Evolutionary conservation across 2,797 vertebrate species (phyloP).

Genomic region (Sphaeramia orbicularis): DNA sequence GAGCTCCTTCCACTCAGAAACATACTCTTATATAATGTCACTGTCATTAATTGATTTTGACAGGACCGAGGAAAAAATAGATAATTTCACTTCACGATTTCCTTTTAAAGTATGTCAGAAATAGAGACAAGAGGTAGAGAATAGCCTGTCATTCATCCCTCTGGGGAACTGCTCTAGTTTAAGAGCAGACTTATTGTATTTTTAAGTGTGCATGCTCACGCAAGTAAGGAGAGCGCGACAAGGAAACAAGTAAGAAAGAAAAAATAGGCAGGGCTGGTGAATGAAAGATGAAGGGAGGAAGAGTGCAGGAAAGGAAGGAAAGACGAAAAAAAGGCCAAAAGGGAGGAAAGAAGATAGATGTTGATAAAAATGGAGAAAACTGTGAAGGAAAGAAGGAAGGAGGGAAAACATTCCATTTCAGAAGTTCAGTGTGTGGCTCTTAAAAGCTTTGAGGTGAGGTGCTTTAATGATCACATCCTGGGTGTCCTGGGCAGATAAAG

Average conservation of each 20-base stretch:
- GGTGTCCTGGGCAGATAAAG: slow-evolving; percentile 46
- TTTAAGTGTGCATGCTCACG: slow-evolving; percentile 51
- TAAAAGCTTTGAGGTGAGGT: slow-evolving; percentile 22
- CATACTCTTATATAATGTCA: slow-evolving; percentile 51
- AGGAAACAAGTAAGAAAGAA: slow-evolving; percentile 26
- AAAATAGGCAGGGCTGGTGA: too few relatives aligned
- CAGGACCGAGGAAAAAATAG: slow-evolving; percentile 59
- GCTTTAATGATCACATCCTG: slow-evolving; percentile 47
- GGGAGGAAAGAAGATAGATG: not conserved
- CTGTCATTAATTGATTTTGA: slow-evolving; percentile 73
- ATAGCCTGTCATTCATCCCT: slow-evolving; percentile 75
- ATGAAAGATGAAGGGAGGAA: not conserved
- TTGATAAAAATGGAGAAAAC: not conserved
- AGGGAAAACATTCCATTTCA: slow-evolving; percentile 10
- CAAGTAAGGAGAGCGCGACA: too few relatives aligned
- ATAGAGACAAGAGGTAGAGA: slow-evolving; percentile 75
- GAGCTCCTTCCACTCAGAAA: slow-evolving; percentile 37
- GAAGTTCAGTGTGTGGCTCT: not conserved
- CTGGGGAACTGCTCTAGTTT: slow-evolving; percentile 82
- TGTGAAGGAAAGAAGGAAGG: not conserved
- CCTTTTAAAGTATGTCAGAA: slow-evolving; percentile 74
- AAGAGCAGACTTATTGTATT: slow-evolving; percentile 65
- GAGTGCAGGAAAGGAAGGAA: not conserved
- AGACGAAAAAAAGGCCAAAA: too few relatives aligned
- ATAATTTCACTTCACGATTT: slow-evolving; percentile 67